Conservation (phyloP, 2,113 vertebrate genomes). For the Actenoides lindsayi region DNA sequence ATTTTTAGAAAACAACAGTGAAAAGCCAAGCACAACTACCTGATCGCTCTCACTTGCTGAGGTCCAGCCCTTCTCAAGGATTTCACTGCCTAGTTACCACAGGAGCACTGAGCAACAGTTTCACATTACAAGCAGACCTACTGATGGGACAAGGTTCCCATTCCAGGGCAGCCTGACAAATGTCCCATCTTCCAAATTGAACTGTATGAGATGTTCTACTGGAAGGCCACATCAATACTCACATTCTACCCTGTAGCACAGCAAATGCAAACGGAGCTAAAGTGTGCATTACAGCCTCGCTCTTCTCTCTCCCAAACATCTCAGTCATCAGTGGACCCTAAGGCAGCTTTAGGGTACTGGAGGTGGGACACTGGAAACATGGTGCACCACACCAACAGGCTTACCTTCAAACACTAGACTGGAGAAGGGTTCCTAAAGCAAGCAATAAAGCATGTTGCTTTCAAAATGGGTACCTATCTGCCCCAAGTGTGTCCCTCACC, state of each 20-base stretch:
- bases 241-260: background rate
- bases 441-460: background rate
- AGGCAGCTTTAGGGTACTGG: background rate
- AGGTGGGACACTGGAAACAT: fast-evolving
- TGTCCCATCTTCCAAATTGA: background rate
- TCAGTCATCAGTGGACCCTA: background rate
- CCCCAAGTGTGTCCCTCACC: background rate
- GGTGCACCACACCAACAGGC: background rate
- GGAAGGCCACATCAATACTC: background rate
- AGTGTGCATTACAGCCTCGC: fast-evolving
- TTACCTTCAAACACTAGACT: background rate
- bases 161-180: background rate
- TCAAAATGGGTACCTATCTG: background rate
- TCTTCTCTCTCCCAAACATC: background rate
- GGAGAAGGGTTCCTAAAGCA: background rate
- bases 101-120: background rate
- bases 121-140: background rate
- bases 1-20: background rate
- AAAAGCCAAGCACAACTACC: background rate
- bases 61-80: background rate
- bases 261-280: background rate
- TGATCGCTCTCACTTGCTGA: background rate
- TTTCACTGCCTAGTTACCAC: background rate
- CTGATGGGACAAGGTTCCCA: background rate
- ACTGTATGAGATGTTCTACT: background rate